phyloP scores from a whole-genome alignment of 2,113 vertebrate species.

The Kobus ellipsiprymnus region DNA sequence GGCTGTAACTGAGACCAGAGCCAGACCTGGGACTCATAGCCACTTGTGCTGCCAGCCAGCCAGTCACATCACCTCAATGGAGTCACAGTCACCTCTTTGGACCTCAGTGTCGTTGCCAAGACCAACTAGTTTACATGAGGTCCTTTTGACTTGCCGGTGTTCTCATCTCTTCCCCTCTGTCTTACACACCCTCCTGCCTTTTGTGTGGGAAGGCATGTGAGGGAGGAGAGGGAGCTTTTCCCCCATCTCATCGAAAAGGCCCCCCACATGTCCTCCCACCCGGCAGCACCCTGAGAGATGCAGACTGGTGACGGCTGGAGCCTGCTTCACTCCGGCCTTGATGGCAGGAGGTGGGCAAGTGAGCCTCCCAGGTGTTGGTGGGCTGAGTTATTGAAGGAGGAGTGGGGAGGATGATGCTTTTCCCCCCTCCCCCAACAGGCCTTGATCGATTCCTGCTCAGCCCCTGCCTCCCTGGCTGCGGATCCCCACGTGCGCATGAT shows the following conservation, averaged over 20 bases:
- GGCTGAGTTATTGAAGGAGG: neutral
- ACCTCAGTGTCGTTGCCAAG: neutral
- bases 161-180: neutral
- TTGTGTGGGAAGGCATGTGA: neutral
- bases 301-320: neutral
- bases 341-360: neutral
- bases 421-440: conserved; percentile 78
- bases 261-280: neutral
- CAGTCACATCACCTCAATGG: neutral
- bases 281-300: neutral
- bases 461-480: conserved; percentile 80
- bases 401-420: neutral
- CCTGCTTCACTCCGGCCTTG: rapidly evolving
- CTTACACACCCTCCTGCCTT: neutral
- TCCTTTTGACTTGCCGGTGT: neutral
- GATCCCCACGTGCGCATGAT: conserved; percentile 93
- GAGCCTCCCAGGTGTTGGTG: neutral
- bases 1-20: neutral
- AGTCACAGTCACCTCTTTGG: neutral
- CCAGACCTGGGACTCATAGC: neutral
- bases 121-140: neutral
- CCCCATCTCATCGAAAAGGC: neutral
- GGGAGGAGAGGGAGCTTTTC: neutral
- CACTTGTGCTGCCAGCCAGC: neutral
- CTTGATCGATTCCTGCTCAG: conserved; percentile 86